Percentiles rank a stretch among this genome's conserved stretches.
Conservation (phyloP, 2,888 invertebrate genomes). For the Tineola bisselliella region DNA sequence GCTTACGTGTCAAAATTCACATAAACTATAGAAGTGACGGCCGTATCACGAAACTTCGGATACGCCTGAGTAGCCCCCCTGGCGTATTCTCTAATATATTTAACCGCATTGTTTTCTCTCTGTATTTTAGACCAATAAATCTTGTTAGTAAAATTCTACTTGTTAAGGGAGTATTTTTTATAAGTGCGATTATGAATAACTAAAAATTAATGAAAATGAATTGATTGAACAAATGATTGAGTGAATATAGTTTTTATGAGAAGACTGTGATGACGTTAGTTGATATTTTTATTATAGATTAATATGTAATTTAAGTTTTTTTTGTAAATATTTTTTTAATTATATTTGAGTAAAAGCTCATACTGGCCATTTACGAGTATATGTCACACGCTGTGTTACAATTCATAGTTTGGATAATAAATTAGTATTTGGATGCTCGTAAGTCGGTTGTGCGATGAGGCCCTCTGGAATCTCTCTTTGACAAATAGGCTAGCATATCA, state of each 20-base stretch:
- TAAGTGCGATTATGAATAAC: background rate
- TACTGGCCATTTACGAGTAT: too few species aligned
- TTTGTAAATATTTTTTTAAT: background rate
- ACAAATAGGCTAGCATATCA: background rate
- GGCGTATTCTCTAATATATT: too few species aligned
- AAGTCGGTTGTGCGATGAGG: background rate
- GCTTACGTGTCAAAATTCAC: too few species aligned
- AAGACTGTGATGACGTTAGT: constrained; percentile 62
- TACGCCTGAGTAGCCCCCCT: too few species aligned
- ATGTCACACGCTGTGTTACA: too few species aligned
- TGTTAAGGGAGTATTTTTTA: background rate
- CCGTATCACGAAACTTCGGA: too few species aligned
- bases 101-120: too few species aligned
- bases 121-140: too few species aligned
- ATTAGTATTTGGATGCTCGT: too few species aligned
- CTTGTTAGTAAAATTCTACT: too few species aligned
- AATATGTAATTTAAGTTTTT: background rate
- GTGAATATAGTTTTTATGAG: constrained; percentile 34
- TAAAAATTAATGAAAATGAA: background rate
- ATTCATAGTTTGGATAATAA: too few species aligned
- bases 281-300: background rate
- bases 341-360: background rate
- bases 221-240: background rate
- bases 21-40: too few species aligned
- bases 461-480: background rate